Conservation (phyloP, 2,888 invertebrate genomes). For the Leucophenga maculata region DNA sequence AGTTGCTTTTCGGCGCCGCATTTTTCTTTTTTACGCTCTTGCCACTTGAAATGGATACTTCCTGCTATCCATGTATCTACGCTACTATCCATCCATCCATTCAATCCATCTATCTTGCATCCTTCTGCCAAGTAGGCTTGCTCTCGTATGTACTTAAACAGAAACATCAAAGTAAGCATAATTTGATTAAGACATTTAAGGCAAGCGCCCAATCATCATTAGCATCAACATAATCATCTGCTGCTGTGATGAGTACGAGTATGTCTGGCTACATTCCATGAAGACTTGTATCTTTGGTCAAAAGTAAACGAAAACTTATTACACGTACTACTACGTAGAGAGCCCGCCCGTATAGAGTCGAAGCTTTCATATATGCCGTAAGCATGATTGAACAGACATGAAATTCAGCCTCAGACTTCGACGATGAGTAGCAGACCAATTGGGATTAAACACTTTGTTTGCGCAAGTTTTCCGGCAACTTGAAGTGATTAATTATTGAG, state of each 20-base stretch:
- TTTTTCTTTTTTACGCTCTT: slow-evolving; percentile 5
- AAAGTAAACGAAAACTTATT: no score
- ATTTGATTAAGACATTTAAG: slow-evolving; percentile 67
- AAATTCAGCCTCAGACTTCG: neutral
- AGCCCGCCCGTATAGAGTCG: no score
- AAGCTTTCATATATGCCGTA: no score
- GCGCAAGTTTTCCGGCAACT: slow-evolving; percentile 30
- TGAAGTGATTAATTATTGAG: slow-evolving; percentile 54
- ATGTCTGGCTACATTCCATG: no score
- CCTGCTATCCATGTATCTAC: neutral
- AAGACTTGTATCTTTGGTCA: no score
- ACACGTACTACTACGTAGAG: no score
- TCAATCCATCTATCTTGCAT: slow-evolving; percentile 18
- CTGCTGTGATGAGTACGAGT: no score
- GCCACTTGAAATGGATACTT: slow-evolving; percentile 3
- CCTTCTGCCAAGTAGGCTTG: slow-evolving; percentile 10
- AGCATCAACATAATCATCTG: slow-evolving; percentile 59
- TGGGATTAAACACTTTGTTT: slow-evolving; percentile 55
- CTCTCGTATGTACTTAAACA: slow-evolving; percentile 20
- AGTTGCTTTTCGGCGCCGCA: slow-evolving; percentile 47
- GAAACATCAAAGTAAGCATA: slow-evolving; percentile 66
- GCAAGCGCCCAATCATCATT: slow-evolving; percentile 64
- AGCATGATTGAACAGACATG: neutral
- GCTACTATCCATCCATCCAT: neutral
- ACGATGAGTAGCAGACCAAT: slow-evolving; percentile 44